Conservation (phyloP, 2,888 invertebrate genomes). For the Chymomyza fuscimana region DNA sequence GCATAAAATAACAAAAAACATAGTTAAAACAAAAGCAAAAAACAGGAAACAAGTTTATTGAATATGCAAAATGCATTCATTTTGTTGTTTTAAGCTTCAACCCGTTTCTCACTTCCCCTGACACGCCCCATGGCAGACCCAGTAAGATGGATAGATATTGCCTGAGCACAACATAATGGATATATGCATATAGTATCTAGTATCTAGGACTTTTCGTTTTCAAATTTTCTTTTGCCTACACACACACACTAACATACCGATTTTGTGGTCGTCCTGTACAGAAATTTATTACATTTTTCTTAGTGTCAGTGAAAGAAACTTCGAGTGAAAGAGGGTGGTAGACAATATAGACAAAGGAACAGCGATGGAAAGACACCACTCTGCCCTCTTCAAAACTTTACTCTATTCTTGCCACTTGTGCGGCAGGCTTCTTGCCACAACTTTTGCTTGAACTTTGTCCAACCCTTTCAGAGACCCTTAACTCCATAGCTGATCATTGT, state of each 20-base stretch:
- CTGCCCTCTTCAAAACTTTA: background rate
- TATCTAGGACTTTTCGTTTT: constrained; percentile 51
- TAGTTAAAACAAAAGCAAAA: background rate
- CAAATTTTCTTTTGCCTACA: constrained; percentile 58
- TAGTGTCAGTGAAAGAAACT: background rate
- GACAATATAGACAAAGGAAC: background rate
- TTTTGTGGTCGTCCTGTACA: constrained; percentile 67
- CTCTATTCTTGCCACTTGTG: constrained; percentile 55
- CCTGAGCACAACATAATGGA: constrained; percentile 34
- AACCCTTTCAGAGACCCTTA: constrained; percentile 28
- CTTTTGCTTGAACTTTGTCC: constrained; percentile 35
- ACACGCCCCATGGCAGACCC: background rate
- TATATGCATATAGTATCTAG: constrained; percentile 42
- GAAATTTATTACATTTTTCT: constrained; percentile 69
- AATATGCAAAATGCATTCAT: constrained; percentile 56
- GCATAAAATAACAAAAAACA: constrained; percentile 42
- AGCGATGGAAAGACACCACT: background rate
- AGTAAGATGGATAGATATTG: constrained; percentile 53
- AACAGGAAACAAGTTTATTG: constrained; percentile 55
- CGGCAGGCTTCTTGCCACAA: constrained; percentile 41
- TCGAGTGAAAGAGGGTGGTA: constrained; percentile 9
- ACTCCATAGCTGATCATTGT: constrained; percentile 2
- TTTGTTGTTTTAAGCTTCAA: constrained; percentile 23
- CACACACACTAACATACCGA: constrained; percentile 33
- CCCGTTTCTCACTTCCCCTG: constrained; percentile 1